Percentiles rank a stretch among this genome's conserved stretches.
phyloP scores from a whole-genome alignment of 2,113 vertebrate genomes.

The Callorhinus ursinus region DNA sequence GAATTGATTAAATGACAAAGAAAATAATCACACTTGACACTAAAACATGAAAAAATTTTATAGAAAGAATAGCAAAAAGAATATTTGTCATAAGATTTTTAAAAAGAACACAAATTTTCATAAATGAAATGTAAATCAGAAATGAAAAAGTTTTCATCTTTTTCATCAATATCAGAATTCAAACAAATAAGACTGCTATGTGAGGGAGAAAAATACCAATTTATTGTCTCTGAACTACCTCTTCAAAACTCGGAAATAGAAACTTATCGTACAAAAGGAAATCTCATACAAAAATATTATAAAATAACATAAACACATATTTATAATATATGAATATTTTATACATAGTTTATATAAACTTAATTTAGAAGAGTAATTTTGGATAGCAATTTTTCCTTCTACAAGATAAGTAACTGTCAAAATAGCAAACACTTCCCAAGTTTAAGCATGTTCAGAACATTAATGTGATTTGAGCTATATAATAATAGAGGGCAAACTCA shows the following conservation, averaged over 20 bases:
- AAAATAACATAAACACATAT: background rate
- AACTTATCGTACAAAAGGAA: background rate
- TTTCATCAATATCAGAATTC: background rate
- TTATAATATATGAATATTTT: background rate
- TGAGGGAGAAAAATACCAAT: background rate
- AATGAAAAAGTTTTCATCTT: background rate
- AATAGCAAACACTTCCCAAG: background rate
- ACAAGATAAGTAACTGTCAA: slow-evolving; percentile 13
- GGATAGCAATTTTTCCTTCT: slow-evolving; percentile 29
- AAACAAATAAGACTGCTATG: background rate
- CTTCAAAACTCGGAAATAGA: slow-evolving; percentile 17
- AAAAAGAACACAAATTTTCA: background rate
- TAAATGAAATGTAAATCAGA: background rate
- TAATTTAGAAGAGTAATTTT: slow-evolving; percentile 35
- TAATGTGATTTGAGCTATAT: background rate
- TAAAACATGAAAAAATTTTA: background rate
- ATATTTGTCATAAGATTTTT: background rate
- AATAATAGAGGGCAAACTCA: slow-evolving; percentile 48
- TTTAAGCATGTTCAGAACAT: background rate
- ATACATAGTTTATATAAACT: background rate
- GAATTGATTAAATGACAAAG: background rate
- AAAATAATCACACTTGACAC: background rate
- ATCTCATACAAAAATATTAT: background rate
- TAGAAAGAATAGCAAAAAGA: background rate
- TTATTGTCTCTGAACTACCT: background rate